Evolutionary conservation across 2,888 invertebrate genomes (phyloP).

Genomic region (Agrochola lychnidis): DNA sequence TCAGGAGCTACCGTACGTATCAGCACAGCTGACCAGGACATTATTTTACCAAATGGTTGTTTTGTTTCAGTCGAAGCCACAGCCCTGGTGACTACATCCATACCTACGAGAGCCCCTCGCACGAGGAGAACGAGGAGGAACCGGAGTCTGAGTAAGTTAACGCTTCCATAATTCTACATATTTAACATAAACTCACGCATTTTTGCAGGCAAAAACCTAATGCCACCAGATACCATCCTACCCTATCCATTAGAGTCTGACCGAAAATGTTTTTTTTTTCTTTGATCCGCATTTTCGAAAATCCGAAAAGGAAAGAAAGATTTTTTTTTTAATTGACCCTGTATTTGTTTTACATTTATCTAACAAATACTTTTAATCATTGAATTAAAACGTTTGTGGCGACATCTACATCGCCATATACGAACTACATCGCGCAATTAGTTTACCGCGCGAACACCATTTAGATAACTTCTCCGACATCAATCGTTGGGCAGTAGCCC

Average conservation of each 20-base stretch:
- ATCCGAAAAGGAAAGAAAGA: not conserved
- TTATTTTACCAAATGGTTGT: not conserved
- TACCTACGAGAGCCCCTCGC: constrained; percentile 13
- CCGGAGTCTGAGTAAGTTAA: constrained; percentile 27
- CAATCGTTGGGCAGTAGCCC: no score
- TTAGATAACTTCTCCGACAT: no score
- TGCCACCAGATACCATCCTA: not conserved
- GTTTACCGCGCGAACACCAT: no score
- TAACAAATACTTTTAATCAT: not conserved
- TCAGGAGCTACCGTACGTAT: no score
- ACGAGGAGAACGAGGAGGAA: constrained; percentile 19
- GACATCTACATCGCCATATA: no score
- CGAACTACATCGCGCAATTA: no score
- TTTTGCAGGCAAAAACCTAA: not conserved
- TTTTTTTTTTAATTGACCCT: not conserved
- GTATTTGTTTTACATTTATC: no score
- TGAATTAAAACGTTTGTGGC: no score
- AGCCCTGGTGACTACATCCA: constrained; percentile 4
- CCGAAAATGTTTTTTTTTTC: not conserved
- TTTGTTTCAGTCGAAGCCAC: not conserved
- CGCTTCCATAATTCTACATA: not conserved
- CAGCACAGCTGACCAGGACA: not conserved
- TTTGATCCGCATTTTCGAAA: not conserved
- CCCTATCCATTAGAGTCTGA: not conserved
- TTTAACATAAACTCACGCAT: not conserved